Base-by-base conservation (phyloP, 2,888 invertebrate species). In the Drosophila niveifrons region DNA sequence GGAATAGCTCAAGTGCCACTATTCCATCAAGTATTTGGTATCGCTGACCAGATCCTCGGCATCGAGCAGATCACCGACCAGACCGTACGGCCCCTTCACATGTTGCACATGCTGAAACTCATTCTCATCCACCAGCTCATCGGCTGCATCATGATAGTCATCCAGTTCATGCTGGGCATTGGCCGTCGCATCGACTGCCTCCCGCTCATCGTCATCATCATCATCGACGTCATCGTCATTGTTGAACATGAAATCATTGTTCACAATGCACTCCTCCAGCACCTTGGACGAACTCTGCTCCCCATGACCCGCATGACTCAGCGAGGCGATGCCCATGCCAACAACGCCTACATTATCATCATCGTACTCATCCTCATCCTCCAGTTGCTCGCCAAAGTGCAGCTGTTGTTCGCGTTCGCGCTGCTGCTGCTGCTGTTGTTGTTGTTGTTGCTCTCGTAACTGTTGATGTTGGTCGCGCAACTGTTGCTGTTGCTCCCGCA, bases 201-300 rank as follows among this genome's bases (percentile, higher is more conserved):
- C 31, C 10, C 10, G 31, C 31, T 31, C 31, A 31, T 58, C 58
- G 34, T 80, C 80, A 9, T 82, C 80, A 10, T 31, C 10, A 6
- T 62, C 68, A 3, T 67, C 65, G 34, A 75, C 17, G 6, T 58
- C 58, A 29, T 80, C 80, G 11, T 84, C 80, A 10, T 82, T 80
- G 52, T 81, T 75, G 9, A 85, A 85, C 75, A 88, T 88, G 15
- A 85, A 86, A 65, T 91, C 86, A 13, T 85, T 82, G 6, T 82
- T 83, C n/a, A 85, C 89, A 50, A 90, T 86, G 61, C 89, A 88
- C 43, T 90, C 90, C 52, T 90, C 90, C 18, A 85, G 46, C 0
- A 84, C 82, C 47, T 85, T 85, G 18, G 72, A 23, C 23, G 23
- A 36, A 6, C 36, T 47, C 47, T 82, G 77, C 6, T 82, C 80